These are phyloP conservation scores for Puffinus mauretanicus DNA, from an alignment of 2,113 vertebrate genomes.

Conservation along the genomic window DNA sequence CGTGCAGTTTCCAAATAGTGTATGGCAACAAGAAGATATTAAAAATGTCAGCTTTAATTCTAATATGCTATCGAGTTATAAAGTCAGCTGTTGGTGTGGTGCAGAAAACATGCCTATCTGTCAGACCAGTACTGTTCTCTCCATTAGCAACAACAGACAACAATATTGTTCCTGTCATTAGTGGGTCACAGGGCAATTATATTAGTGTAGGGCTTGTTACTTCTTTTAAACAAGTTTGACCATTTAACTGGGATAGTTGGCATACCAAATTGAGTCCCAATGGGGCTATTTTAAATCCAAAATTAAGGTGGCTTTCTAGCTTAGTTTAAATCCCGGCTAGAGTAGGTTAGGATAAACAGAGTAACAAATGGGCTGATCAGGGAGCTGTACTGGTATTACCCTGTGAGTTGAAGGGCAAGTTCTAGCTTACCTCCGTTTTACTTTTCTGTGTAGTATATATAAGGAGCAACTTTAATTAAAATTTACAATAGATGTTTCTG, in stretches of 20 bases:
- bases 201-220: not conserved
- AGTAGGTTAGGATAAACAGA: not conserved
- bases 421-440: not conserved
- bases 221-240: not conserved
- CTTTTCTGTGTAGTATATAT: not conserved
- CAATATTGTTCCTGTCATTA: not conserved
- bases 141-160: not conserved
- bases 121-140: not conserved
- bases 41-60: slow-evolving; percentile 8
- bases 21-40: not conserved
- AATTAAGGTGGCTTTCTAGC: not conserved
- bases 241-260: not conserved
- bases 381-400: not conserved
- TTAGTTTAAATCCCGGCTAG: not conserved
- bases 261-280: not conserved
- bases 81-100: not conserved
- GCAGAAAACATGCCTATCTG: not conserved
- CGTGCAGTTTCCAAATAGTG: not conserved
- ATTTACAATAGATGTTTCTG: not conserved
- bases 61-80: not conserved
- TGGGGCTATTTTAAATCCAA: not conserved
- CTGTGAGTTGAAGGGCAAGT: not conserved
- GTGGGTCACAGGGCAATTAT: not conserved
- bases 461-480: not conserved
- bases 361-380: not conserved